These are phyloP conservation scores for Pachycephus smyrnensis DNA, from an alignment of 2,888 invertebrate species.

Conservation along the genomic window DNA sequence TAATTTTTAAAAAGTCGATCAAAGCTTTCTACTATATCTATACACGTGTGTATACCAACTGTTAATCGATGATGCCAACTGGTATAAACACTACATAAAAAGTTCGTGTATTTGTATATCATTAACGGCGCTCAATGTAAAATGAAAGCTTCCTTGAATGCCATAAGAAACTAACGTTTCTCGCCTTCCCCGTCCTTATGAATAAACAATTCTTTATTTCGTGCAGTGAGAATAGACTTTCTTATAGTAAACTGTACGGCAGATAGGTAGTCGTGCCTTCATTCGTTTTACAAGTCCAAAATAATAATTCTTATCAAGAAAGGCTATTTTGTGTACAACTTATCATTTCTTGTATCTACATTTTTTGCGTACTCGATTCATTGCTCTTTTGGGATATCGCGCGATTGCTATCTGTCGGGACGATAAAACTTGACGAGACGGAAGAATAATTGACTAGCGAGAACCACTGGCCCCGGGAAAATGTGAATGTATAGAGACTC, in stretches of 20 bases:
- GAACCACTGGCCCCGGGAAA: constrained; percentile 38
- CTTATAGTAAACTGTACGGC: no score
- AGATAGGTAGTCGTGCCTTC: no score
- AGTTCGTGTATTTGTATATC: not conserved
- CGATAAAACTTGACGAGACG: not conserved
- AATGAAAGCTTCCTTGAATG: no score
- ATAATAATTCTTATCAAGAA: no score
- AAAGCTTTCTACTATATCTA: not conserved
- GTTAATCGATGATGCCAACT: not conserved
- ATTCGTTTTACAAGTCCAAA: no score
- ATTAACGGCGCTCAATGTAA: no score
- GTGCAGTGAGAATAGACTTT: no score
- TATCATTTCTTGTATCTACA: not conserved
- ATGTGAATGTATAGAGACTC: constrained; percentile 51
- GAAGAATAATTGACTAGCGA: not conserved
- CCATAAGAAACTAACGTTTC: no score
- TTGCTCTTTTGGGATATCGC: not conserved
- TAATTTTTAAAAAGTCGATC: not conserved
- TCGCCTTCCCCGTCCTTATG: no score
- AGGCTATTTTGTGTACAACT: no score
- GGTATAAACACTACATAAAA: not conserved
- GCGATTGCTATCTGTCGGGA: not conserved
- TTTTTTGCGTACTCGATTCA: not conserved
- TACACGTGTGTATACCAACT: not conserved
- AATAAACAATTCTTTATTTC: no score